These are phyloP conservation scores for Epiblema foenella DNA, from an alignment of 2,888 invertebrate species.

Conservation along the genomic window DNA sequence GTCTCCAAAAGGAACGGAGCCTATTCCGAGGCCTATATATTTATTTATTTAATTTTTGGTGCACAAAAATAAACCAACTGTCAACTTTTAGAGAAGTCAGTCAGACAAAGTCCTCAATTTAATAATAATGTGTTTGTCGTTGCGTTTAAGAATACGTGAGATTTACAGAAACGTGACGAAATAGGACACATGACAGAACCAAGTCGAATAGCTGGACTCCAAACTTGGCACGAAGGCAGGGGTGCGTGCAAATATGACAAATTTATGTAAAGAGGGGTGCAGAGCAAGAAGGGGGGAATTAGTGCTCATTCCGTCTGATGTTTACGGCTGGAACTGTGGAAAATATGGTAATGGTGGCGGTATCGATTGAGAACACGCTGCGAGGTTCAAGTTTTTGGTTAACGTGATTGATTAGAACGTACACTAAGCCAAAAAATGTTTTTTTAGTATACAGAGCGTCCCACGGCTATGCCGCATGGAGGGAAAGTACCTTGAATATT, in stretches of 20 bases:
- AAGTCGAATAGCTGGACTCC: constrained; percentile 47
- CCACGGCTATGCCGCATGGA: too few species aligned
- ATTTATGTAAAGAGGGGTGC: constrained; percentile 78
- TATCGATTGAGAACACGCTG: constrained; percentile 58
- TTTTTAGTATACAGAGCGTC: too few species aligned
- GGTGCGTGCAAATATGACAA: constrained; percentile 82
- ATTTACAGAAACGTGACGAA: neutral
- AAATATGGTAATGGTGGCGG: constrained; percentile 73
- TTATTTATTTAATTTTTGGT: too few species aligned
- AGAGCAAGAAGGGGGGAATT: constrained; percentile 71
- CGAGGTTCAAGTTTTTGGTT: neutral
- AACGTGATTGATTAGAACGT: constrained; percentile 8
- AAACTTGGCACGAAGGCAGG: constrained; percentile 67
- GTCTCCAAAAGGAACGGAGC: too few species aligned
- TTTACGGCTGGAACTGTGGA: constrained; percentile 73
- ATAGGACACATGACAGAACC: constrained; percentile 10
- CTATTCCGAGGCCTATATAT: too few species aligned
- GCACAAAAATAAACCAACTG: too few species aligned
- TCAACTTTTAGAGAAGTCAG: too few species aligned
- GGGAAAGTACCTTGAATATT: too few species aligned
- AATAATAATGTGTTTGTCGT: too few species aligned
- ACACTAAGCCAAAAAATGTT: neutral
- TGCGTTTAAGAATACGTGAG: neutral
- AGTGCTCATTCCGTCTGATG: constrained; percentile 78
- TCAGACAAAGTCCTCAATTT: too few species aligned